A percentile compares a stretch with the other conserved stretches of the same genome.
phyloP scores from a whole-genome alignment of 1,140 invertebrate genomes.

The Hycleus phaleratus region DNA sequence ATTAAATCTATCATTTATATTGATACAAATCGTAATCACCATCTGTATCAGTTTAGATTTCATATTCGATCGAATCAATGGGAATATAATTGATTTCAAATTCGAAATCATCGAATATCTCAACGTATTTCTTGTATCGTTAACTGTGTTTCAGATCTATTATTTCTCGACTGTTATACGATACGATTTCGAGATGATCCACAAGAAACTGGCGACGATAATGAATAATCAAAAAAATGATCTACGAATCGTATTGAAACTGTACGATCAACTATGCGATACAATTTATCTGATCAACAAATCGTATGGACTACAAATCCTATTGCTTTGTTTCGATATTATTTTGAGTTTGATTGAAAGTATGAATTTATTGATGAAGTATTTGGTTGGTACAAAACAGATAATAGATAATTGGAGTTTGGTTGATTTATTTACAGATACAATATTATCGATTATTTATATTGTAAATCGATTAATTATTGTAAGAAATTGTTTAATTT shows the following conservation, averaged over 20 bases:
- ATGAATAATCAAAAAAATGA: background rate
- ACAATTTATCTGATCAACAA: background rate
- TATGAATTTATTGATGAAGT: conserved; percentile 5
- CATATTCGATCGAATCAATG: too few species aligned
- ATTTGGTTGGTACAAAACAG: background rate
- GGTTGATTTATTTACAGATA: background rate
- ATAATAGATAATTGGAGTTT: background rate
- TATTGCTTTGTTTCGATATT: background rate
- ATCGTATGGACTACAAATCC: conserved; percentile 6
- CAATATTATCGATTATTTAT: conserved; percentile 1
- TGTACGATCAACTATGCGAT: conserved; percentile 5
- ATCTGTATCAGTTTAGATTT: too few species aligned
- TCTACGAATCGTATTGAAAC: background rate
- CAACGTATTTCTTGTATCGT: background rate
- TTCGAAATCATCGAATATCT: background rate
- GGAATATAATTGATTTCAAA: too few species aligned
- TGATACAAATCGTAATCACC: background rate
- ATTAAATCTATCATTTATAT: background rate
- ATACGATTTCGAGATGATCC: background rate
- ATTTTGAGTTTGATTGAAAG: conserved; percentile 3
- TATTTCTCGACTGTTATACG: background rate
- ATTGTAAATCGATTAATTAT: background rate
- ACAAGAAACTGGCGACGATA: background rate
- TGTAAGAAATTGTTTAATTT: background rate
- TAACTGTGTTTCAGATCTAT: conserved; percentile 1